Evolutionary conservation across 2,113 vertebrate species (phyloP), one percentile per base, ranked within the genome.

Genomic region (Illadopsis cleaveri): DNA sequence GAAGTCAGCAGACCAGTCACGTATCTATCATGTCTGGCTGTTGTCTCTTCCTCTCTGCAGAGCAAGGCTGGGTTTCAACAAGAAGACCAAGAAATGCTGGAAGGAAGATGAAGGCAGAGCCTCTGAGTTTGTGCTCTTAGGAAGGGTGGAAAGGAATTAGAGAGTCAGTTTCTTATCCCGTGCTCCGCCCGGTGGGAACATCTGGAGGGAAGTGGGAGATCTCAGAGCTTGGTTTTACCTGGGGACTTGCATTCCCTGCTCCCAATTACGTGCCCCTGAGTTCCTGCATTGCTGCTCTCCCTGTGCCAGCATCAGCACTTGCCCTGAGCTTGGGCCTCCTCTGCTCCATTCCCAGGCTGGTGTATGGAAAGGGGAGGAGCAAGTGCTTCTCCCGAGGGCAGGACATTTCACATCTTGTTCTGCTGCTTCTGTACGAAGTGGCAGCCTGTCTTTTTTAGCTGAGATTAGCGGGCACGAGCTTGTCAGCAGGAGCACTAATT

Each of bases 361-460:
- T 82, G 28, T 23, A 17, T 2, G 12, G 89, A 40, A 47, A 77
- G 42, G 42, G 83, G 72, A 91, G 61, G 91, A 72, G 53, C 31
- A 69, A 65, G 70, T 18, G 33, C 78, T 90, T 73, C 81, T 93
- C 93, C 91, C 11, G 68, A 87, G 91, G 94, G 94, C 90, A 95
- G 58, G 82, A 80, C 66, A 84, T 89, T 95, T 96, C 96, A 95
- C 45, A 91, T 97, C 90, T 66, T 27, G 58, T 93, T 90, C 33
- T 37, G 54, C 71, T 40, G 64, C 75, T 50, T 38, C 54, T 4
- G 3, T 35, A 4, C 1, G 87, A 96, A 83, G 90, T 93, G 96
- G 90, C 88, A 94, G 94, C 75, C 82, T 94, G 92, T 81, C 85
- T 66, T 51, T 86, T 86, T 68, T 38, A 22, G 30, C 93, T 40